Evolutionary conservation across 1,140 invertebrate genomes (phyloP).

Genomic region (Hycleus cichorii): DNA sequence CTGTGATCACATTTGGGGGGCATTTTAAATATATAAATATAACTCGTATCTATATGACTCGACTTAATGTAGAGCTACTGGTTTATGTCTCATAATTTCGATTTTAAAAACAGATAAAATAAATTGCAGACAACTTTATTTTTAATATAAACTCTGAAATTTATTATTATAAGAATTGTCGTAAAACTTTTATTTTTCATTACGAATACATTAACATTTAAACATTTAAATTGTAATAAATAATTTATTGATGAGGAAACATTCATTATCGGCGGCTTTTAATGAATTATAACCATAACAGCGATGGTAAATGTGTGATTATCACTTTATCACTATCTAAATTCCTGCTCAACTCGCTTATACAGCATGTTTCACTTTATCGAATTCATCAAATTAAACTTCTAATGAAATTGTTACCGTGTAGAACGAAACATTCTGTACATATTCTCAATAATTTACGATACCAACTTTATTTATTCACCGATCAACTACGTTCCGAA

Average conservation of each 20-base stretch:
- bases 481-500: too few relatives aligned
- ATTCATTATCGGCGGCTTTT: conserved; percentile 13
- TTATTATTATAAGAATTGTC: conserved; percentile 10
- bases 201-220: conserved; percentile 15
- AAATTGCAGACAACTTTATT: conserved; percentile 34
- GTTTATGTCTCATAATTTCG: conserved; percentile 36
- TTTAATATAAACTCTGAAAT: conserved; percentile 16
- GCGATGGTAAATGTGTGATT: background rate
- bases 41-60: conserved; percentile 28
- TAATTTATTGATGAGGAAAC: conserved; percentile 20
- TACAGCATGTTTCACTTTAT: too few relatives aligned
- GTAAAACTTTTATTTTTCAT: conserved; percentile 17
- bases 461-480: too few relatives aligned
- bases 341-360: too few relatives aligned
- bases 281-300: conserved; percentile 11
- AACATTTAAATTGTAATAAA: background rate
- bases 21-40: conserved; percentile 31
- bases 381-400: too few relatives aligned
- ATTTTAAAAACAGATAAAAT: conserved; percentile 36
- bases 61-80: conserved; percentile 29
- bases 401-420: too few relatives aligned
- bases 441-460: too few relatives aligned
- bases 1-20: conserved; percentile 33
- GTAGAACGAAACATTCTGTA: too few relatives aligned
- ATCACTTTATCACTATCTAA: too few relatives aligned